phyloP scores from a whole-genome alignment of 2,797 vertebrate genomes.

The Myotis planiceps region DNA sequence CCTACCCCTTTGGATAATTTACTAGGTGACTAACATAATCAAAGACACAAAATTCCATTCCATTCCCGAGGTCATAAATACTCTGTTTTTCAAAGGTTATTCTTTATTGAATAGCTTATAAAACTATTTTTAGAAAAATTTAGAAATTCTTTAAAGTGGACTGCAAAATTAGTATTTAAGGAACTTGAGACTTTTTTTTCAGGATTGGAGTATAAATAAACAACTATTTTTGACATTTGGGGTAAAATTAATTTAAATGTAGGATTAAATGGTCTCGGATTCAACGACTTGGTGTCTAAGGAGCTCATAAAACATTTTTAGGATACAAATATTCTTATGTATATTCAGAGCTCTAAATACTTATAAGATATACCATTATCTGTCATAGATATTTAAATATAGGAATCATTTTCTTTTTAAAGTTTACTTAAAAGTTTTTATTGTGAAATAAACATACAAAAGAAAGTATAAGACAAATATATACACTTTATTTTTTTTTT shows the following conservation, averaged over 20 bases:
- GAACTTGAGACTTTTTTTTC: slow-evolving; percentile 51
- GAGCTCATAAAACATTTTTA: slow-evolving; percentile 71
- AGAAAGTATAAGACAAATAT: slow-evolving; percentile 61
- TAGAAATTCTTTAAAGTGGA: slow-evolving; percentile 56
- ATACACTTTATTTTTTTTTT: slow-evolving; percentile 49
- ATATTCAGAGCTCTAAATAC: slow-evolving; percentile 54
- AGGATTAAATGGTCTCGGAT: slow-evolving; percentile 61
- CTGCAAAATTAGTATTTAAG: slow-evolving; percentile 67
- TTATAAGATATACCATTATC: slow-evolving; percentile 63
- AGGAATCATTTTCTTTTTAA: slow-evolving; percentile 62
- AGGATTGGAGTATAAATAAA: slow-evolving; percentile 61
- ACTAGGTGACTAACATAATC: slow-evolving; percentile 34
- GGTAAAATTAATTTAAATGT: slow-evolving; percentile 64
- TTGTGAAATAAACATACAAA: slow-evolving; percentile 63
- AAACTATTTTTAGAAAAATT: slow-evolving; percentile 62
- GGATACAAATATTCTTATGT: slow-evolving; percentile 63
- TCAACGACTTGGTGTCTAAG: slow-evolving; percentile 66
- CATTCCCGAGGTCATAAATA: slow-evolving; percentile 39
- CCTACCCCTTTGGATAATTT: slow-evolving; percentile 10
- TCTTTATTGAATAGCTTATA: slow-evolving; percentile 57
- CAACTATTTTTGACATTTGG: slow-evolving; percentile 63
- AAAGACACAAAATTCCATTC: slow-evolving; percentile 49
- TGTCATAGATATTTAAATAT: slow-evolving; percentile 67
- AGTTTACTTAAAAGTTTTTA: slow-evolving; percentile 49
- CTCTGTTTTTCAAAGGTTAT: slow-evolving; percentile 21